Base-by-base conservation (phyloP, 2,113 vertebrate genomes). In the Vidua macroura region DNA sequence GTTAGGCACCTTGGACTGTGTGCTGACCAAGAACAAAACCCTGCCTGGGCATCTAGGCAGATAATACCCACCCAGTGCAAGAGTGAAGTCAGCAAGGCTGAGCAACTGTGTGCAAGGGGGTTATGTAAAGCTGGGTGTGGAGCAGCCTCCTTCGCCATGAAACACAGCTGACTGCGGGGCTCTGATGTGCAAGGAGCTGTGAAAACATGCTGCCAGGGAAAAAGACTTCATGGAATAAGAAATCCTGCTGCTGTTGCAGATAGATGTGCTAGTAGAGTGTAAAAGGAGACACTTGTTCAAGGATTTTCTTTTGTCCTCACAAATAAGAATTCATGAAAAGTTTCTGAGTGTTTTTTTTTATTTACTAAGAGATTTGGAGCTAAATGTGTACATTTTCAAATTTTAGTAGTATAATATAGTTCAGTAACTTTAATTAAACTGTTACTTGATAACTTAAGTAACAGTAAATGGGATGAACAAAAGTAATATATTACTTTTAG, bases 71-170 rank as follows among this genome's bases (percentile, higher is more conserved):
- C 58, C 48, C 44, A 70, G 69, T 0, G 0, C 10, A 2, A 21
- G 72, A 25, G 59, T 76, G 75, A 83, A 77, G 82, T 93, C 87
- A 90, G 75, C 6, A 6, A 52, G 75, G 64, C 79, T 44, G 59
- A 73, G 74, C 53, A 41, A 5, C 60, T 46, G 31, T 0, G 0
- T 75, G n/a, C 49, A 15, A 76, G 21, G 37, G 48, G 8, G 48
- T 94, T 95, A 86, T 5, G 8, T 93, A 88, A 95, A 88, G 85
- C 64, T 90, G 93, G 84, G 85, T 80, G 93, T 95, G 92, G 79
- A 90, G 48, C 35, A 73, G 48, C 69, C 55, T 25, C 27, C 22
- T 92, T 18, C 1, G 5, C 88, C n/a, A 2, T 62, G 86, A 72
- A 87, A 35, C 46, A 31, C 0, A 41, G 37, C 63, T 90, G 88